Conservation (phyloP, 2,888 invertebrate genomes). For the Morpho helenor region DNA sequence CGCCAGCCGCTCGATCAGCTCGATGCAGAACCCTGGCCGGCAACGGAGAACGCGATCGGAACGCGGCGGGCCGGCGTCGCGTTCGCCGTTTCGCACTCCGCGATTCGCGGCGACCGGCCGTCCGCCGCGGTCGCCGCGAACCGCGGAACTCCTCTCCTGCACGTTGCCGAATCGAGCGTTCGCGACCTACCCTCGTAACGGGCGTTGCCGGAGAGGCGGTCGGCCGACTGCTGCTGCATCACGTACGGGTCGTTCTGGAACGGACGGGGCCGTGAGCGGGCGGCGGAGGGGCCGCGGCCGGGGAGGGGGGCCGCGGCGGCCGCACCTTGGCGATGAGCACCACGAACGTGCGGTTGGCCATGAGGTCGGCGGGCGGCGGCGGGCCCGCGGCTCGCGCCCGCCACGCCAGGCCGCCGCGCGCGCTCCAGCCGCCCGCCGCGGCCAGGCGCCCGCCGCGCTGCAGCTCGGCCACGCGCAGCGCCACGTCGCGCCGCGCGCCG, state of each 20-base stretch:
- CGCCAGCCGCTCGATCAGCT: conserved; percentile 89
- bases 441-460: conserved; percentile 47
- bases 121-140: no score
- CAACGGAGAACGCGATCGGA: no score
- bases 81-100: no score
- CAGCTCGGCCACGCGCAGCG: conserved; percentile 54
- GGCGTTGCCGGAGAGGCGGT: conserved; percentile 85
- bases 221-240: conserved; percentile 86
- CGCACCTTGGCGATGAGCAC: conserved; percentile 54
- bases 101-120: not conserved
- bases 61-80: no score
- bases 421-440: conserved; percentile 48
- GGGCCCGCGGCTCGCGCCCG: conserved; percentile 38
- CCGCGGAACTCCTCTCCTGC: no score
- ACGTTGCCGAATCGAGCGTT: no score
- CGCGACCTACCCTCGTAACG: conserved; percentile 84
- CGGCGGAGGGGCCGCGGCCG: no score
- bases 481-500: conserved; percentile 43
- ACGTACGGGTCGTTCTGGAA: conserved; percentile 91
- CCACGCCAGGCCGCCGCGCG: conserved; percentile 46
- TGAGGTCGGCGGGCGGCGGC: conserved; percentile 46
- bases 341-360: conserved; percentile 64
- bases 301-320: not conserved
- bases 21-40: conserved; percentile 89
- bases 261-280: not conserved